Percentiles rank a stretch among this genome's conserved stretches.
These are phyloP conservation scores for Ctenopoma kingsleyae DNA, from an alignment of 2,797 vertebrate genomes.

Conservation along the genomic window DNA sequence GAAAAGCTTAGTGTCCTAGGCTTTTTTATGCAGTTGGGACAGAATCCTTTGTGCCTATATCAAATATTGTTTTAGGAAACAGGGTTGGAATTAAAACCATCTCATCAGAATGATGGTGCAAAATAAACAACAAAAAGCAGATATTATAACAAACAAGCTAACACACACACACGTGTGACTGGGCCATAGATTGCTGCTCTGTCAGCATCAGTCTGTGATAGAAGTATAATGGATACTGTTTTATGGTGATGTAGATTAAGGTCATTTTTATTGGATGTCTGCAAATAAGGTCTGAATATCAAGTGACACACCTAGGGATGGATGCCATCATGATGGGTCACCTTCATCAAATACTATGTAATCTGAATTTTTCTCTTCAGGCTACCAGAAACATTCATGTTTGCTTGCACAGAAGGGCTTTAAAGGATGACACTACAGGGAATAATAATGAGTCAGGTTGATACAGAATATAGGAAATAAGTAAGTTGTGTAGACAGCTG, in stretches of 20 bases:
- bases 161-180: background rate
- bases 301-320: background rate
- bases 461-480: conserved; percentile 38
- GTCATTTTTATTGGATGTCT: conserved; percentile 12
- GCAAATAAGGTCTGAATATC: conserved; percentile 11
- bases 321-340: too few relatives aligned
- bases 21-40: background rate
- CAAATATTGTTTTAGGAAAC: conserved; percentile 14
- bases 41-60: conserved; percentile 18
- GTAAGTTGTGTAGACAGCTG: conserved; percentile 20
- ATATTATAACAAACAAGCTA: background rate
- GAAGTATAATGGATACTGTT: conserved; percentile 3
- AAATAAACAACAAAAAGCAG: background rate
- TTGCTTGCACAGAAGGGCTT: conserved; percentile 37
- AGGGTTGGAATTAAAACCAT: background rate
- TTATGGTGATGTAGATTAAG: conserved; percentile 22
- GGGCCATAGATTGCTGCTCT: background rate
- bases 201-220: conserved; percentile 2
- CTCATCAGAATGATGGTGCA: conserved; percentile 4
- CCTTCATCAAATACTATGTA: conserved; percentile 39
- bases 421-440: conserved; percentile 11
- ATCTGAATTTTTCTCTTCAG: conserved; percentile 39
- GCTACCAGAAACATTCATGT: conserved; percentile 32
- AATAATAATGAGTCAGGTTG: conserved; percentile 47
- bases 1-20: background rate